Base-by-base conservation (phyloP, 92 coral and sea anemone species). In the Parazoanthus darwini region DNA sequence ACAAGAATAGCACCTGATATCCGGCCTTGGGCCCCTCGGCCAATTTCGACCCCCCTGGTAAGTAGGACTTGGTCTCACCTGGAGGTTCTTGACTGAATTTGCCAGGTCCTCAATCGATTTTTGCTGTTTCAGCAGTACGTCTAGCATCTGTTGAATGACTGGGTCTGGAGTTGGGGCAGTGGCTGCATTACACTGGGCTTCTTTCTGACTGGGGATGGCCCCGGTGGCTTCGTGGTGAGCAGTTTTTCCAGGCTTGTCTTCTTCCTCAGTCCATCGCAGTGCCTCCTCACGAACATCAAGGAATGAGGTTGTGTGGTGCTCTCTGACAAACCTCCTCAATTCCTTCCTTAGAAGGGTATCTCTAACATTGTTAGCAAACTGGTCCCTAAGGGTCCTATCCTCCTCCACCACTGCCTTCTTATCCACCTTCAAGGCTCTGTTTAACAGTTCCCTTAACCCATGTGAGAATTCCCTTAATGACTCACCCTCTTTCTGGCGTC, bases 191-290 rank as follows among this genome's bases (percentile, higher is more conserved):
- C 33, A 29, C 33, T 29, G 33, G 33, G 33, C 33, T 29, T 29
- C 33, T 29, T 29, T 29, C 33, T 29, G 33, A 29, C 78, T 74
- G 44, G 78, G 23, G 43, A 74, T 36, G 23, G 78, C 22, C 46
- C 11, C 44, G 26, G 78, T 74, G 48, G n/a, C 46, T 5, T 74
- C 20, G 9, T 74, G 20, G 78, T 83, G 87, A 25, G 58, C 78
- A 26, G 44, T 37, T 23, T 48, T 63, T 25, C 65, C 48, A 2
- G 67, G 88, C 11, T 43, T 75, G 2, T 80, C 89, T 44, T 90
- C 90, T 75, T 87, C 90, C 78, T 90, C 88, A n/a, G 88, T 66
- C 89, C 82, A 78, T 29, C 86, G 82, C 51, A 90, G 66, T 2
- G 88, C 86, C 25, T 82, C 88, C 65, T 86, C 90, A 16, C 88